phyloP scores from a whole-genome alignment of 2,797 vertebrate species.

The Hippopotamyrus pictus region DNA sequence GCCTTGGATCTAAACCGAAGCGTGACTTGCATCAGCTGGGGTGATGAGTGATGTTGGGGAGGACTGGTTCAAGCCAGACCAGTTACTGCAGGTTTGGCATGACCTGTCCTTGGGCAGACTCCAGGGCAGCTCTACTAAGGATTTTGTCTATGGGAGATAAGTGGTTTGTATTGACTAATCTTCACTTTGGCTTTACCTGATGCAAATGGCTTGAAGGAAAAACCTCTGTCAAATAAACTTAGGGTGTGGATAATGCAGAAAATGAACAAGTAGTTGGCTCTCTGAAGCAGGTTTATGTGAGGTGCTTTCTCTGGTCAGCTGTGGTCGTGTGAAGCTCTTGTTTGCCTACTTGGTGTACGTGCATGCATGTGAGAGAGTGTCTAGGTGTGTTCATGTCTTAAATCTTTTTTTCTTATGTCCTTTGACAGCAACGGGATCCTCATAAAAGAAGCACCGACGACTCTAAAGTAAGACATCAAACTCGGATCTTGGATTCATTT shows the following conservation, averaged over 20 bases:
- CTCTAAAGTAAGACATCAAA: constrained; percentile 62
- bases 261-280: background rate
- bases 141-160: constrained; percentile 43
- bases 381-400: background rate
- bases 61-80: constrained; percentile 20
- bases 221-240: background rate
- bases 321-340: background rate
- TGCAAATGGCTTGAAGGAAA: background rate
- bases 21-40: constrained; percentile 35
- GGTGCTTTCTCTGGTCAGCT: background rate
- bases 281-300: background rate
- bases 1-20: constrained; percentile 27
- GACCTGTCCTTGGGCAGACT: constrained; percentile 28
- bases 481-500: background rate
- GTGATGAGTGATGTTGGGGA: constrained; percentile 27
- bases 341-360: background rate
- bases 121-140: constrained; percentile 29
- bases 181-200: background rate
- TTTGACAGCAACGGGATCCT: constrained; percentile 65
- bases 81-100: constrained; percentile 22
- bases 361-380: background rate
- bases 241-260: background rate
- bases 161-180: constrained; percentile 44
- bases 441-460: constrained; percentile 65
- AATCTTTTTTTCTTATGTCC: constrained; percentile 25